Conservation (phyloP, 2,888 invertebrate species). For the Drosophila recens region DNA sequence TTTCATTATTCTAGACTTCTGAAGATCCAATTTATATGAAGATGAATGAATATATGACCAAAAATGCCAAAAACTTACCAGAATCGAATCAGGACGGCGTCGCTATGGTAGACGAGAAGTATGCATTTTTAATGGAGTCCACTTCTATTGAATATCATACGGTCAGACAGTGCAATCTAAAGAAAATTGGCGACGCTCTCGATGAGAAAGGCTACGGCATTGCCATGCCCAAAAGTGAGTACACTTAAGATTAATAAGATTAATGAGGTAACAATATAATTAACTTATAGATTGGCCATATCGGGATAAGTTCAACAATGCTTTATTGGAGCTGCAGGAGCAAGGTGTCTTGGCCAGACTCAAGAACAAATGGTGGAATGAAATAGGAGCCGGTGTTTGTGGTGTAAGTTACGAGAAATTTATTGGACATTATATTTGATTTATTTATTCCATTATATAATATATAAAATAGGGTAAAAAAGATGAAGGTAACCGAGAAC, state of each 20-base stretch:
- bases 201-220: constrained; percentile 92
- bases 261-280: not conserved
- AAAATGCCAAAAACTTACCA: constrained; percentile 86
- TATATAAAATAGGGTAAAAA: constrained; percentile 61
- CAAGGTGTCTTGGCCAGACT: constrained; percentile 90
- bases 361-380: constrained; percentile 96
- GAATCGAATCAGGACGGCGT: constrained; percentile 87
- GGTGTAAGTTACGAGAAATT: constrained; percentile 85
- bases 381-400: constrained; percentile 91
- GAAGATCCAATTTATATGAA: constrained; percentile 90
- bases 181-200: constrained; percentile 87
- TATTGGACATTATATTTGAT: not conserved
- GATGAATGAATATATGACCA: constrained; percentile 92
- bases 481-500: constrained; percentile 76
- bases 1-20: constrained; percentile 87
- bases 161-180: constrained; percentile 88
- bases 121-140: constrained; percentile 93
- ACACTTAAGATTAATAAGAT: fast-evolving
- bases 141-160: constrained; percentile 91
- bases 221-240: constrained; percentile 89
- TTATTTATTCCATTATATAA: not conserved
- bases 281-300: constrained; percentile 86
- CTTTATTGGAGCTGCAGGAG: constrained; percentile 94
- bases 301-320: constrained; percentile 91
- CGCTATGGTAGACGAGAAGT: constrained; percentile 85